Evolutionary conservation across 2,797 vertebrate genomes (phyloP).

Genomic region (Pseudomugil gertrudae): DNA sequence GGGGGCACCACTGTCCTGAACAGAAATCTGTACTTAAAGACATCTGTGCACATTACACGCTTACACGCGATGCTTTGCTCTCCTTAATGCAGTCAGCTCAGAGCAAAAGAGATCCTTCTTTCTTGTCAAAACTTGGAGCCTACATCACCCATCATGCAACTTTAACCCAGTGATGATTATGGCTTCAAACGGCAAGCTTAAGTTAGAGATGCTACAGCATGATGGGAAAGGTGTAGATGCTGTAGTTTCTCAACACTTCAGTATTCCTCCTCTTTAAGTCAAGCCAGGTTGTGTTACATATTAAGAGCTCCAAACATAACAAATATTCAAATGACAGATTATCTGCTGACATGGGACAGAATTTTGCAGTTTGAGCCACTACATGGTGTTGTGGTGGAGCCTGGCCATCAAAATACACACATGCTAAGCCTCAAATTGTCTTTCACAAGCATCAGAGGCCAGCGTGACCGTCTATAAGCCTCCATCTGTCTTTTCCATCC

Average conservation of each 20-base stretch:
- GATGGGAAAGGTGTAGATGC: neutral
- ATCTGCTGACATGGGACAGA: neutral
- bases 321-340: neutral
- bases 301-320: slow-evolving; percentile 27
- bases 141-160: slow-evolving; percentile 9
- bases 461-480: neutral
- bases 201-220: slow-evolving; percentile 6
- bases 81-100: neutral
- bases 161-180: neutral
- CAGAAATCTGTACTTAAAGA: slow-evolving; percentile 23
- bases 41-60: slow-evolving; percentile 14
- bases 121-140: neutral
- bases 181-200: neutral
- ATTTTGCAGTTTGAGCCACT: slow-evolving; percentile 23
- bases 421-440: slow-evolving; percentile 25
- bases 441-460: slow-evolving; percentile 14
- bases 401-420: slow-evolving; percentile 7
- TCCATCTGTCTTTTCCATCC: slow-evolving; percentile 16
- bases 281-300: slow-evolving; percentile 14
- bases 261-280: too few relatives aligned
- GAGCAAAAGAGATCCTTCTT: slow-evolving; percentile 2
- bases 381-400: slow-evolving; percentile 12
- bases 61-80: too few relatives aligned
- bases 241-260: slow-evolving; percentile 1
- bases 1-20: too few relatives aligned